Percentiles rank a stretch among this genome's conserved stretches.
Evolutionary conservation across 2,797 vertebrate species (phyloP).

Genomic region (Gallinago solitaria): DNA sequence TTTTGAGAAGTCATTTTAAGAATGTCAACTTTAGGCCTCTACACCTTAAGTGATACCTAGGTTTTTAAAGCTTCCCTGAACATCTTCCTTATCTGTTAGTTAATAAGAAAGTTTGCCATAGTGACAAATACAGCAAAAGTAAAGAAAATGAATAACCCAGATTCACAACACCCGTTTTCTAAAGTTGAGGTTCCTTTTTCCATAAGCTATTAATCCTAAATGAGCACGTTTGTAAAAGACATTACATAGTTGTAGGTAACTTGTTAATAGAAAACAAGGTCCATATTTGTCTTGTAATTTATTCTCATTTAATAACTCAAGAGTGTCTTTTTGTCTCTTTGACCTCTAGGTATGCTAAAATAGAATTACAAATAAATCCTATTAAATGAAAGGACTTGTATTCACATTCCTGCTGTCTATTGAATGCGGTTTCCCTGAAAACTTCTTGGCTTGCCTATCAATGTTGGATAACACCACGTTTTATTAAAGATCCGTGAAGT

Average conservation of each 20-base stretch:
- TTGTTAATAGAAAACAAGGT: neutral
- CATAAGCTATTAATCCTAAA: neutral
- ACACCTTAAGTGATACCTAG: neutral
- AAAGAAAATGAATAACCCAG: neutral
- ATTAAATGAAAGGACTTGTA: constrained; percentile 27
- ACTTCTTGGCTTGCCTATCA: constrained; percentile 70
- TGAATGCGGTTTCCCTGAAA: constrained; percentile 62
- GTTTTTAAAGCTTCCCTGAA: neutral
- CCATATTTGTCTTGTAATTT: neutral
- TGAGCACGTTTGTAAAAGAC: neutral
- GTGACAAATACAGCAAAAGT: neutral
- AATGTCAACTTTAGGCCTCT: neutral
- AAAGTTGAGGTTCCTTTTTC: neutral
- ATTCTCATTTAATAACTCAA: neutral
- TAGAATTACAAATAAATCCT: constrained; percentile 22
- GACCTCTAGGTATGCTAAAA: neutral
- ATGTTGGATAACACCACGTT: constrained; percentile 72
- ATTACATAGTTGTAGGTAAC: neutral
- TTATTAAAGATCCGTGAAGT: constrained; percentile 80
- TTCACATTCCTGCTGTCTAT: constrained; percentile 46
- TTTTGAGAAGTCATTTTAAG: neutral
- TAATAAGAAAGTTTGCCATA: neutral
- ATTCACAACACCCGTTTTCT: neutral
- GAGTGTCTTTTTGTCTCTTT: neutral
- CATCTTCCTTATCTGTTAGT: neutral